Base-by-base conservation (phyloP, 2,113 vertebrate species). In the Pedetes capensis region DNA sequence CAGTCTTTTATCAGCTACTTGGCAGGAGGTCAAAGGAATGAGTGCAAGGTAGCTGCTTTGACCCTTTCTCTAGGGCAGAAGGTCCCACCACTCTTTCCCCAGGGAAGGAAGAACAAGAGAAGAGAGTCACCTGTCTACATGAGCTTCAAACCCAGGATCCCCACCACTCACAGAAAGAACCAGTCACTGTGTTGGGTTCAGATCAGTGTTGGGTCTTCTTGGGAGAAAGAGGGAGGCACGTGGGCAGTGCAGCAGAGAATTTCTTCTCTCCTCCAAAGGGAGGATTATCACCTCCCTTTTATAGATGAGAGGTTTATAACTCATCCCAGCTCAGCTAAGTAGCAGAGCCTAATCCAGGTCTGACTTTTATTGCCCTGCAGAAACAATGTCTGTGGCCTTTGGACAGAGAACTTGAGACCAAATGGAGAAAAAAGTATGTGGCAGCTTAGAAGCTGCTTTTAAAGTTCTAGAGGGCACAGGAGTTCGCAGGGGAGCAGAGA, bases 381-480 rank as follows among this genome's bases (percentile, higher is more conserved):
- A 89, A 83, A 11, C 49, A 53, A 20, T 53, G 32, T 92, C 87
- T 82, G 34, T 37, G 53, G 71, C 25, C 42, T 95, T 96, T 89
- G 76, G 66, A 91, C 95, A 94, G 81, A 68, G 76, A 96, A 89
- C 34, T 29, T 84, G 8, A 93, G 25, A 39, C 53, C 80, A 79
- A 94, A 78, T n/a, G 6, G 83, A 95, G 49, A 80, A 61, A 75
- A 74, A 49, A 17, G 27, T 57, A 32, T 37, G n/a, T 66, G 61
- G 68, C 49, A 64, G 64, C 29, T 66, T 82, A 66, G 34, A 92
- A 22, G 57, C 64, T 78, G n/a, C 87, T 84, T 86, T 83, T n/a
- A 76, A 91, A 72, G 20, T 20, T 61, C 72, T 39, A 81, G 68
- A 81, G 53, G 69, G 53, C 42, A 71, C 22, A 42, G 64, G 55